phyloP scores from a whole-genome alignment of 2,113 vertebrate species.

The Amphiprion percula region DNA sequence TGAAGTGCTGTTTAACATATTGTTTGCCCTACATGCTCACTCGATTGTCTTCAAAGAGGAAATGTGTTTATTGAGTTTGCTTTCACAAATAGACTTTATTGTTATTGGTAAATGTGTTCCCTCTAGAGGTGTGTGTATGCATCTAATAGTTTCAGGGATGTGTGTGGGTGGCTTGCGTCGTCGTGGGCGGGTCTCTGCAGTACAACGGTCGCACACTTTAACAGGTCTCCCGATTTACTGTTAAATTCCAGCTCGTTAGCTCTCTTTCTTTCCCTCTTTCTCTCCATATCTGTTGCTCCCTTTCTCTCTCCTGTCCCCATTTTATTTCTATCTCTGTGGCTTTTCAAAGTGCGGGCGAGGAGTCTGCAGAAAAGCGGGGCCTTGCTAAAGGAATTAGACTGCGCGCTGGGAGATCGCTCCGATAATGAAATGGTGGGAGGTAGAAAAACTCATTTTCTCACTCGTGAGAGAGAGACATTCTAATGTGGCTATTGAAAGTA shows the following conservation, averaged over 20 bases:
- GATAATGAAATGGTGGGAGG: constrained; percentile 83
- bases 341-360: constrained; percentile 59
- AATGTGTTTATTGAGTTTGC: constrained; percentile 40
- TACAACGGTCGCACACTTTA: constrained; percentile 5
- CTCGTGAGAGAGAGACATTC: constrained; percentile 67
- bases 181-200: constrained; percentile 30
- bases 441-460: constrained; percentile 81
- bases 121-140: constrained; percentile 23
- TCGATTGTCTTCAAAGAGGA: constrained; percentile 27
- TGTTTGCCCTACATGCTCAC: constrained; percentile 9
- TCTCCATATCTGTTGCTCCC: constrained; percentile 21
- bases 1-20: constrained; percentile 5
- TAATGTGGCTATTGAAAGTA: constrained; percentile 73
- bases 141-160: constrained; percentile 45
- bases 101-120: constrained; percentile 53
- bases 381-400: constrained; percentile 76
- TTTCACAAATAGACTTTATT: constrained; percentile 60
- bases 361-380: constrained; percentile 63
- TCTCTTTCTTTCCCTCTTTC: neutral
- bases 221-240: constrained; percentile 49
- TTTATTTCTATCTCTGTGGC: constrained; percentile 64
- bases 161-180: constrained; percentile 49
- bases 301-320: constrained; percentile 68
- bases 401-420: constrained; percentile 75
- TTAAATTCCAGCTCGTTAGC: constrained; percentile 43